Conservation (phyloP, 2,888 invertebrate species). For the Formica aserva region DNA sequence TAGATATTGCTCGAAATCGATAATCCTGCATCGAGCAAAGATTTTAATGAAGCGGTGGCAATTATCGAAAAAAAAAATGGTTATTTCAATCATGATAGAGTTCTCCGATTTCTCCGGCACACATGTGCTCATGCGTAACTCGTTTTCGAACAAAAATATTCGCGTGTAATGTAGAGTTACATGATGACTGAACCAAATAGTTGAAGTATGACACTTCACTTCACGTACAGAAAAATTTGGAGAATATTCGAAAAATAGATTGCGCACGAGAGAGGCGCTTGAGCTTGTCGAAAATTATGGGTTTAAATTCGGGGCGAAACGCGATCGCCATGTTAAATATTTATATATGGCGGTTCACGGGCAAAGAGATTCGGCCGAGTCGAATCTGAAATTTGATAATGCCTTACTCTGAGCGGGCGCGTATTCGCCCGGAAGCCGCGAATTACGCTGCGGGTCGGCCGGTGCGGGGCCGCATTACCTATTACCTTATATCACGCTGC, state of each 20-base stretch:
- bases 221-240: not conserved
- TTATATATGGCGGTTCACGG: conserved; percentile 74
- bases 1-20: conserved; percentile 79
- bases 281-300: conserved; percentile 50
- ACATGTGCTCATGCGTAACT: not conserved
- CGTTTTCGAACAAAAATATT: conserved; percentile 5
- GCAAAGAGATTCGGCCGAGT: conserved; percentile 77
- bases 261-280: not conserved
- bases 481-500: conserved; percentile 76
- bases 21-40: conserved; percentile 77
- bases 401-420: conserved; percentile 82
- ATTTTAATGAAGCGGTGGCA: conserved; percentile 77
- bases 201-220: not conserved
- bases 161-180: not conserved
- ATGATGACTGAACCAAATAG: not conserved
- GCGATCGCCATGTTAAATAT: conserved; percentile 81
- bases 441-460: conserved; percentile 78
- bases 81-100: conserved; percentile 70
- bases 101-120: not conserved
- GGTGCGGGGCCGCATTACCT: conserved; percentile 63
- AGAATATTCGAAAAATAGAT: conserved; percentile 2
- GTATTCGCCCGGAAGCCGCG: conserved; percentile 83
- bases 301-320: conserved; percentile 73
- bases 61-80: conserved; percentile 59
- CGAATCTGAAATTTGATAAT: conserved; percentile 85